Conservation (phyloP, 2,113 vertebrate genomes). For the Rhipidura dahli region DNA sequence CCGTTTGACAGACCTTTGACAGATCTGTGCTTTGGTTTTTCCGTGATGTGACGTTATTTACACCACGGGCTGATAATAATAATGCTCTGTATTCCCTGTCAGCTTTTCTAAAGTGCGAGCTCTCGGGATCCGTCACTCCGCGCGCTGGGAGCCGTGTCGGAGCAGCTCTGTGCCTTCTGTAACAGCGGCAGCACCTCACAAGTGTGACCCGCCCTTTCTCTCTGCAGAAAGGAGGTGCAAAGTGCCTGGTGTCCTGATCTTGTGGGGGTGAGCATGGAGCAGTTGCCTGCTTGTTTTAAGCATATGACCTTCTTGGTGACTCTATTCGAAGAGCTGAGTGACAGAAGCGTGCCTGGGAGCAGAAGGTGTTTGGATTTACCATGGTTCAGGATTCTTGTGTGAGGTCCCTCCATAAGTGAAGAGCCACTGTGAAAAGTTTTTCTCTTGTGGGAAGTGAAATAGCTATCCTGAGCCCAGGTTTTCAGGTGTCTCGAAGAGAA, state of each 20-base stretch:
- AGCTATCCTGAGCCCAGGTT: neutral
- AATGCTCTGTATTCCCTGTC: neutral
- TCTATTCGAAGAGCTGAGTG: neutral
- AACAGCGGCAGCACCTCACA: neutral
- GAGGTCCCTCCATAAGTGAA: neutral
- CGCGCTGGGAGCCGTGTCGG: fast-evolving
- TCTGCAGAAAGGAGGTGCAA: neutral
- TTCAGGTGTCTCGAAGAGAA: neutral
- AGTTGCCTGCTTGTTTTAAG: fast-evolving
- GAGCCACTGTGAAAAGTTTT: neutral
- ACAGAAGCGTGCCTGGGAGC: fast-evolving
- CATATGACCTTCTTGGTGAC: fast-evolving
- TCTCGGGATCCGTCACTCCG: neutral
- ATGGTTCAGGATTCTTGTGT: neutral
- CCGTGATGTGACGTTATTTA: neutral
- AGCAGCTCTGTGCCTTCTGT: neutral
- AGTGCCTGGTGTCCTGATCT: neutral
- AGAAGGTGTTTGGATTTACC: neutral
- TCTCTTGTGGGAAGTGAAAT: neutral
- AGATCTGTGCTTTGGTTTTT: neutral
- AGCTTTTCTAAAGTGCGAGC: neutral
- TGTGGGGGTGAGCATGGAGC: neutral
- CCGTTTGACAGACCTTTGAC: neutral
- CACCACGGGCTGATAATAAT: neutral
- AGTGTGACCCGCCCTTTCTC: neutral